These are phyloP conservation scores for Sarcophaga bullata DNA, from an alignment of 1,140 invertebrate species.

Conservation along the genomic window DNA sequence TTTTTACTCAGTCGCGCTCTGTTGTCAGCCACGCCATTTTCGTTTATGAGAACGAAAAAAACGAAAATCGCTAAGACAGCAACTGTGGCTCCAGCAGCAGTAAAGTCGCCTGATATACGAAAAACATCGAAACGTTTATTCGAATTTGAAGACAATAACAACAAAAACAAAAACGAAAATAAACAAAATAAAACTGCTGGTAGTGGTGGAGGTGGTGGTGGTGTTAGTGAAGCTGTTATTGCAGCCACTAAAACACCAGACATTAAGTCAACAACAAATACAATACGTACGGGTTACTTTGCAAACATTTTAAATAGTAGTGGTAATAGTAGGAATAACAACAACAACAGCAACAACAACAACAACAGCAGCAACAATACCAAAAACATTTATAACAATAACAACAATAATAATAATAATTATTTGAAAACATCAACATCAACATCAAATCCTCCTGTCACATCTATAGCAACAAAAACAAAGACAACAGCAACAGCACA, in stretches of 20 bases:
- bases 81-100: background rate
- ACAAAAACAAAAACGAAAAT: too few species aligned
- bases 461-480: background rate
- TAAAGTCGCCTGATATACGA: conserved; percentile 17
- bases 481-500: background rate
- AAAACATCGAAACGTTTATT: conserved; percentile 31
- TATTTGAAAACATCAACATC: conserved; percentile 29
- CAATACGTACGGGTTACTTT: conserved; percentile 34
- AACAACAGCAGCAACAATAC: conserved; percentile 25
- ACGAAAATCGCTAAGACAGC: conserved; percentile 34
- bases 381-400: conserved; percentile 23
- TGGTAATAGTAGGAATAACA: conserved; percentile 33
- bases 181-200: background rate
- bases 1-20: conserved; percentile 28
- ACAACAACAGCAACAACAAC: conserved; percentile 6
- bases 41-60: conserved; percentile 44
- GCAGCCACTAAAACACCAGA: conserved; percentile 20
- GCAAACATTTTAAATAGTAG: conserved; percentile 32
- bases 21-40: conserved; percentile 44
- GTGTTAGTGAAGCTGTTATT: conserved; percentile 27
- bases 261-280: conserved; percentile 17
- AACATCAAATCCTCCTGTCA: background rate
- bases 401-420: conserved; percentile 37
- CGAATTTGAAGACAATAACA: conserved; percentile 10
- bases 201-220: background rate